phyloP scores from a whole-genome alignment of 92 coral and sea anemone species.

The Blastomussa wellsi region DNA sequence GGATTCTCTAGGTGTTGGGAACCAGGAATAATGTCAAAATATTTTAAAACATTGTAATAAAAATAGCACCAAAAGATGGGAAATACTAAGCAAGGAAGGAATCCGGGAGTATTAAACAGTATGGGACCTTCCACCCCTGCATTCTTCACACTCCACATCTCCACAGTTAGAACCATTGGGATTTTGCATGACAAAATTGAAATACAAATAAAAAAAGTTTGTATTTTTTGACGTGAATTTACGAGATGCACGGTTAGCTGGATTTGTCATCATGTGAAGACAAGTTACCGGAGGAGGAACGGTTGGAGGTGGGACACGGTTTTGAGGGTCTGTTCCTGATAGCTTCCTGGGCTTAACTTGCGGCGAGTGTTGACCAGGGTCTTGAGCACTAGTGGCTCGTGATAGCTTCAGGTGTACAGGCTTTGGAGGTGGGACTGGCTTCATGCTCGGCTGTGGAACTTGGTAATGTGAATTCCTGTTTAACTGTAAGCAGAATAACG shows the following conservation, averaged over 20 bases:
- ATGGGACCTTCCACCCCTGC: too few species aligned
- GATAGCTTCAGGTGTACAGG: constrained; percentile 80
- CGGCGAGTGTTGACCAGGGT: constrained; percentile 17
- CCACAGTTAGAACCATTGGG: too few species aligned
- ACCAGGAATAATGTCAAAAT: too few species aligned
- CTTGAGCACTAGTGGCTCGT: constrained; percentile 54
- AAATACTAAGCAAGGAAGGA: too few species aligned
- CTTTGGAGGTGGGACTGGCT: constrained; percentile 88
- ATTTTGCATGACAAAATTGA: neutral
- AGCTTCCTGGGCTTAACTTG: constrained; percentile 51
- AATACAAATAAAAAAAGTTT: too few species aligned
- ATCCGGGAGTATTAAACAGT: too few species aligned
- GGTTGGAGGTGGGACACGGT: constrained; percentile 72
- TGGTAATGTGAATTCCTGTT: constrained; percentile 69
- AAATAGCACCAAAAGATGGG: too few species aligned
- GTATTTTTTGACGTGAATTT: too few species aligned
- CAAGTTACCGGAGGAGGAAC: constrained; percentile 91
- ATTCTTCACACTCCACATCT: too few species aligned
- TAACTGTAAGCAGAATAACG: neutral
- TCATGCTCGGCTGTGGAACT: constrained; percentile 73
- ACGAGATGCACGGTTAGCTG: neutral
- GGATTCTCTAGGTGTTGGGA: too few species aligned
- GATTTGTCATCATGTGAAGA: neutral
- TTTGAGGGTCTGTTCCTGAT: constrained; percentile 57
- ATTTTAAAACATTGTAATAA: too few species aligned